Percentiles rank a stretch among this genome's conserved stretches.
phyloP scores from a whole-genome alignment of 2,797 vertebrate genomes.

The Lutjanus argentimaculatus region DNA sequence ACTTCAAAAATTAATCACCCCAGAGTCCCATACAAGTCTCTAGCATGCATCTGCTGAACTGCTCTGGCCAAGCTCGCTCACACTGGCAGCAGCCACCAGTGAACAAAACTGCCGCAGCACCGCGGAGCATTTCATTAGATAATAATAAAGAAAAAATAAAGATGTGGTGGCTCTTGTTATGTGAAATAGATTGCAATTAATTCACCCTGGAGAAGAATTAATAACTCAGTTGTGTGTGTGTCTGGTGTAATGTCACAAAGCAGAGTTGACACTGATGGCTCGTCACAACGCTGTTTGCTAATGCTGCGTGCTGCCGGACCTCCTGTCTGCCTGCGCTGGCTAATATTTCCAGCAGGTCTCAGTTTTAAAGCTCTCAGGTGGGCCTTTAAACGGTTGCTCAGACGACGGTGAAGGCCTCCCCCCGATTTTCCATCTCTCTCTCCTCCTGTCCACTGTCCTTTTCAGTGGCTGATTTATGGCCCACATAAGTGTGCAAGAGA shows the following conservation, averaged over 20 bases:
- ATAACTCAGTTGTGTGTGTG: conserved; percentile 55
- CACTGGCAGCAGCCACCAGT: conserved; percentile 38
- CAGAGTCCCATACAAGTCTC: conserved; percentile 77
- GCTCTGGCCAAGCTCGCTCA: conserved; percentile 60
- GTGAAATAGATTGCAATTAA: conserved; percentile 67
- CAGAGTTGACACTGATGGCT: conserved; percentile 69
- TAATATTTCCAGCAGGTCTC: conserved; percentile 90
- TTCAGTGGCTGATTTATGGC: conserved; percentile 90
- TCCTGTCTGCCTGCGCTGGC: conserved; percentile 77
- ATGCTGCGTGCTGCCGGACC: conserved; percentile 72
- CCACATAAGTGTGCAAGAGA: conserved; percentile 86
- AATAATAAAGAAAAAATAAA: conserved; percentile 15
- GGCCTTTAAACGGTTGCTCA: conserved; percentile 90
- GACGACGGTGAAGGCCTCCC: conserved; percentile 85
- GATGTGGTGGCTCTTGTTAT: conserved; percentile 38
- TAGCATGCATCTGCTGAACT: conserved; percentile 73
- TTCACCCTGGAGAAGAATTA: conserved; percentile 48
- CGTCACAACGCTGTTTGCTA: conserved; percentile 83
- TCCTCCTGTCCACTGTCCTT: conserved; percentile 90
- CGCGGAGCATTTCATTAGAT: conserved; percentile 40
- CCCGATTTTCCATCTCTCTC: conserved; percentile 85
- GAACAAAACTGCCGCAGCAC: conserved; percentile 44
- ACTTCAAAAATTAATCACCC: conserved; percentile 86
- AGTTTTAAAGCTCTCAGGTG: conserved; percentile 90
- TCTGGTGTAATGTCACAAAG: conserved; percentile 57